phyloP scores from a whole-genome alignment of 2,113 vertebrate genomes.

The Andinoacara biseriatus region DNA sequence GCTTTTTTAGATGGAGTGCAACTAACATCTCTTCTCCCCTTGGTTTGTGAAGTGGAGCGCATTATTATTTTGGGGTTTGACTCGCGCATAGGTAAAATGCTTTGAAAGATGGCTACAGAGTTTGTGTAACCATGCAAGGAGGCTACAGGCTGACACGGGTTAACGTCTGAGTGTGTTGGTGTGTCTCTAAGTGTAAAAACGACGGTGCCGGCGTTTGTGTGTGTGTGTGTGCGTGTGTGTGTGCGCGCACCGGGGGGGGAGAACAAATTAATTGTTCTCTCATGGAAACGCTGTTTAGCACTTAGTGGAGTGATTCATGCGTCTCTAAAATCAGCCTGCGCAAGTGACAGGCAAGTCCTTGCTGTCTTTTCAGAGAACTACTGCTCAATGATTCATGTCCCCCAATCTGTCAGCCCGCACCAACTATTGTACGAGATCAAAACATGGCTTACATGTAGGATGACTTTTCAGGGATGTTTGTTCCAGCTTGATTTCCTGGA shows the following conservation, averaged over 20 bases:
- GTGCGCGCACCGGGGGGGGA: slow-evolving; percentile 36
- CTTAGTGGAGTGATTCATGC: slow-evolving; percentile 66
- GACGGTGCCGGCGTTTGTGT: neutral
- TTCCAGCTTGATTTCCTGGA: neutral
- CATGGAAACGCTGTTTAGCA: slow-evolving; percentile 67
- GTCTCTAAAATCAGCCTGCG: slow-evolving; percentile 51
- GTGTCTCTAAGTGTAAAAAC: slow-evolving; percentile 20
- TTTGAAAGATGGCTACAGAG: slow-evolving; percentile 20
- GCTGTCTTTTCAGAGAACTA: slow-evolving; percentile 51
- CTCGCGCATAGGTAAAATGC: slow-evolving; percentile 31
- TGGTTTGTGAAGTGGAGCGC: slow-evolving; percentile 39
- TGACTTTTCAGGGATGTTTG: neutral
- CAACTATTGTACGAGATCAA: slow-evolving; percentile 24
- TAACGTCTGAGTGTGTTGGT: neutral
- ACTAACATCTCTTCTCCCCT: slow-evolving; percentile 26
- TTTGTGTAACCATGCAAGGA: neutral
- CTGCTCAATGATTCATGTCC: slow-evolving; percentile 68
- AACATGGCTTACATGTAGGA: neutral
- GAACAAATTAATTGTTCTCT: slow-evolving; percentile 71
- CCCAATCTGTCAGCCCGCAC: slow-evolving; percentile 60
- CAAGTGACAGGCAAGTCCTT: slow-evolving; percentile 66
- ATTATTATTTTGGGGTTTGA: slow-evolving; percentile 35
- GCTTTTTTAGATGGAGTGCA: slow-evolving; percentile 47
- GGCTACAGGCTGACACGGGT: slow-evolving; percentile 4
- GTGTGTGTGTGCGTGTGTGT: slow-evolving; percentile 9